Evolutionary conservation across 2,888 invertebrate genomes (phyloP), one percentile per base, ranked within the genome.

Genomic region (Pheosia tremula): DNA sequence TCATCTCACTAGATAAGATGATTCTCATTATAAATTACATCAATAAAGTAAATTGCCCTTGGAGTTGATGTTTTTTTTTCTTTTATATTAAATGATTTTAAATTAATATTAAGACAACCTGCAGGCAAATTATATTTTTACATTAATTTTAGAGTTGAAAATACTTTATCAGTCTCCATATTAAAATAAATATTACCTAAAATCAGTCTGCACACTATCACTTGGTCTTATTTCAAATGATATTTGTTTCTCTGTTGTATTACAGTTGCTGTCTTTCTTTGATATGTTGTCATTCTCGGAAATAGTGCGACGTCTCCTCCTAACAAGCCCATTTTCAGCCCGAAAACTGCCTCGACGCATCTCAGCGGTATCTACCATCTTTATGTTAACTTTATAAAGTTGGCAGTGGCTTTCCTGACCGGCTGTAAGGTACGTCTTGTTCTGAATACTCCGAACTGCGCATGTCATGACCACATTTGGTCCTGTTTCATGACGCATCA

Each of bases 371-470:
- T 94, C 92, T 10, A 94, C 88, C 87, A 95, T 94, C 81, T 95
- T 91, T 74, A 94, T 90, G 86, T 94, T 94, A 4, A 97, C 96
- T 82, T 95, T 95, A 83, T 98, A 98, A 77, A 98, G 92, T 84
- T 98, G 97, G 82, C 97, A 98, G 80, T 98, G 97, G 69, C 97
- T 97, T 90, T 98, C 98, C 89, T 98, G 97, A 0, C 99, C 99
- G 8, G 98, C 98, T 1, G 97, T 97, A 58, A 98, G 90, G 88
- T 96, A 97, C 11, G 96, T 96, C 78, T 96, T 95, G 76, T 97
- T 96, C 54, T 96, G 96, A 71, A 96, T 94, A 72, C 95, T 96
- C 65, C 95, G 95, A 5, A 97, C 95, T 0, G 97, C 96, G 84
- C 97, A 97, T 82, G 98, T 98, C 98, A 98, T 98, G 0, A 98